Base-by-base conservation (phyloP, 2,888 invertebrate species). In the Drosophila yooni region DNA sequence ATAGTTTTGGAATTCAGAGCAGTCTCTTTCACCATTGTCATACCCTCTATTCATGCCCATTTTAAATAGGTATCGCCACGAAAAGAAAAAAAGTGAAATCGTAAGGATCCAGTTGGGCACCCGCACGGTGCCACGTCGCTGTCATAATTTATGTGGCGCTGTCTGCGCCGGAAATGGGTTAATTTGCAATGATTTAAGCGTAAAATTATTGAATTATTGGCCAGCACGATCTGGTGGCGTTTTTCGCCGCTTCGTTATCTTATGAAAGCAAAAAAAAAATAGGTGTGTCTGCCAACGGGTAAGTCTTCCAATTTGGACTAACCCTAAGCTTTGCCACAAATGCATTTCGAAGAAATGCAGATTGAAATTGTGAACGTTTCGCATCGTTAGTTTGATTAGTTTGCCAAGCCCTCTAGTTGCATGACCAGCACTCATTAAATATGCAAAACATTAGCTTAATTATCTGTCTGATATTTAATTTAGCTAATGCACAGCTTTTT, bases 181-280 rank as follows among this genome's bases (percentile, higher is more conserved):
- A 88, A 89, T 90, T 90, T 90, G 88, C 88, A 84, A 89, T 91
- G 89, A 89, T 87, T 89, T 89, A 91, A 89, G 88, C 85, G 90
- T 85, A 81, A 91, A 91, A 91, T 91, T 90, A 89, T 91, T 90
- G 90, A 85, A 89, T 91, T 89, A 90, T 88, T 88, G 87, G 89
- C 75, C 64, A 70, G 73, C 62, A 76, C 70, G 88, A 88, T 74
- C 79, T 79, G 79, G 62, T 82, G 76, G 75, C 63, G 57, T 59
- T 79, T 76, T 75, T 76, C 69, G 70, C 71, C 71, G 71, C 78
- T 73, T 70, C 63, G 70, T 90, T 79, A 82, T 72, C 40, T 43
- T 52, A 29, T 40, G 2, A 52, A 48, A 34, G 54, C 34, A 36
- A 54, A 36, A 18, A 33, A 53, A 36, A 10, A 60, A 64, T 74